A percentile compares a stretch with the other conserved stretches of the same genome.
phyloP scores from a whole-genome alignment of 2,888 invertebrate species.

The Drosophila meridionalis region DNA sequence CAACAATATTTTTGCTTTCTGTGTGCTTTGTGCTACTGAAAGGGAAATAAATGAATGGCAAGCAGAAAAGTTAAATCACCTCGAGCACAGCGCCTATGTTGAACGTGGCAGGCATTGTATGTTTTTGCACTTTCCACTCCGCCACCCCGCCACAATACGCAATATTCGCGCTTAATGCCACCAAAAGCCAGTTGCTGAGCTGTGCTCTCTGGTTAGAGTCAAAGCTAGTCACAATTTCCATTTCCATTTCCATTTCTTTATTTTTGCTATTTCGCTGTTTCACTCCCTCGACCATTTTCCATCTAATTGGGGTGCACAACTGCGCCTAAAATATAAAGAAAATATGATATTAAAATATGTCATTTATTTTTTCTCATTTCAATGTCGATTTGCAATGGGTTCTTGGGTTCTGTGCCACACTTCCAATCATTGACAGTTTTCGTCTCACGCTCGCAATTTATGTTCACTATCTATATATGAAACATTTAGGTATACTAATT shows the following conservation, averaged over 20 bases:
- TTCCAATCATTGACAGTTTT: not conserved
- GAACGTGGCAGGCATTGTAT: slow-evolving; percentile 30
- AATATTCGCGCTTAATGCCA: slow-evolving; percentile 55
- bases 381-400: not conserved
- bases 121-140: slow-evolving; percentile 16
- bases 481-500: not conserved
- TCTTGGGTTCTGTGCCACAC: not conserved
- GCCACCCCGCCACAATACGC: slow-evolving; percentile 51
- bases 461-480: not conserved
- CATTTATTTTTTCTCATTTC: slow-evolving; percentile 22
- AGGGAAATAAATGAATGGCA: slow-evolving; percentile 75
- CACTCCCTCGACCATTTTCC: slow-evolving; percentile 53
- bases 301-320: slow-evolving; percentile 25
- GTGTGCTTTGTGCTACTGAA: slow-evolving; percentile 72
- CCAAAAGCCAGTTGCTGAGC: slow-evolving; percentile 45
- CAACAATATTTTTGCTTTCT: slow-evolving; percentile 72
- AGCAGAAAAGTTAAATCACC: slow-evolving; percentile 78
- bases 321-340: slow-evolving; percentile 11
- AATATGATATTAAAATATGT: slow-evolving; percentile 12
- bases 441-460: not conserved
- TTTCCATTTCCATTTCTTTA: slow-evolving; percentile 32
- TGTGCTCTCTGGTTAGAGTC: slow-evolving; percentile 36
- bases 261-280: slow-evolving; percentile 37
- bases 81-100: slow-evolving; percentile 51
- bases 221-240: slow-evolving; percentile 58